Conservation (phyloP, 2,888 invertebrate species). For the Drosophila hamatofila region DNA sequence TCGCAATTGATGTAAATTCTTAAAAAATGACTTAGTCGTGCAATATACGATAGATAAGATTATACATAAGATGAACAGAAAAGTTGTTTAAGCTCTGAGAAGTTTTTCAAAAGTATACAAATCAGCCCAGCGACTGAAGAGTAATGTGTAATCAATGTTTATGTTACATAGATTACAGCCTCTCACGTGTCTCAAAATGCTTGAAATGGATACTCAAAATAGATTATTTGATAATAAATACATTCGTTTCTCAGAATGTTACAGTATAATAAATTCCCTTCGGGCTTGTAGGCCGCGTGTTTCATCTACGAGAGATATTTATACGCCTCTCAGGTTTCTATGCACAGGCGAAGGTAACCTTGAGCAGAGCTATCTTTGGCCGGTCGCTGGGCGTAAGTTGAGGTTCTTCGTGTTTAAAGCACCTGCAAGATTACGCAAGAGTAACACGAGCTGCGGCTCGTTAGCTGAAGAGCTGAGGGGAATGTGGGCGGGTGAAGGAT, state of each 20-base stretch:
- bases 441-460: slow-evolving; percentile 56
- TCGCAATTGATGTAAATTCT: too few relatives aligned
- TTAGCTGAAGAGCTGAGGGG: slow-evolving; percentile 21
- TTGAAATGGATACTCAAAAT: background rate
- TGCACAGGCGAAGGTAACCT: slow-evolving; percentile 16
- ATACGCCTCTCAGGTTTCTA: background rate
- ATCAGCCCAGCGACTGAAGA: background rate
- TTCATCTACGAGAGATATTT: background rate
- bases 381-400: slow-evolving; percentile 5
- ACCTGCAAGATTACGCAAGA: slow-evolving; percentile 27
- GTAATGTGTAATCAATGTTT: background rate
- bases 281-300: background rate
- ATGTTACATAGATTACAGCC: background rate
- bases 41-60: background rate
- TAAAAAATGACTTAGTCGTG: background rate
- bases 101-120: background rate
- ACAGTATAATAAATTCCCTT: too few relatives aligned
- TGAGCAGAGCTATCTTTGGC: slow-evolving; percentile 16
- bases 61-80: background rate
- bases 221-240: slow-evolving; percentile 2
- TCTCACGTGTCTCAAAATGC: background rate
- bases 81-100: background rate
- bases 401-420: slow-evolving; percentile 34
- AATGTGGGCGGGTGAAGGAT: slow-evolving; percentile 8
- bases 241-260: background rate